phyloP scores from a whole-genome alignment of 2,888 invertebrate species.

The Philopedon plagiatum region DNA sequence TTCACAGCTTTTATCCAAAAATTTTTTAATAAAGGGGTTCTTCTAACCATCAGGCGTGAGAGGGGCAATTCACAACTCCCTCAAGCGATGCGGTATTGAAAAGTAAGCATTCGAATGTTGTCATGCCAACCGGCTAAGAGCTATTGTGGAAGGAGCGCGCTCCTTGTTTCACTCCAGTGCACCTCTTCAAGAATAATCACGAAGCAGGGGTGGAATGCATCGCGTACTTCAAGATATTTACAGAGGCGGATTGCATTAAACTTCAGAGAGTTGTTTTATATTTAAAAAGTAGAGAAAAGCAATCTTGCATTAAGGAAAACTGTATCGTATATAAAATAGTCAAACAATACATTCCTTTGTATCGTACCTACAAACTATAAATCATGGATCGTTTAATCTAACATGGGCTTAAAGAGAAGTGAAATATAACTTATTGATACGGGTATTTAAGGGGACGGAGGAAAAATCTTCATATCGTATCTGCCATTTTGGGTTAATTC shows the following conservation, averaged over 20 bases:
- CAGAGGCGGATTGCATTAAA: conserved; percentile 9
- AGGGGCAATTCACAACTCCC: conserved; percentile 26
- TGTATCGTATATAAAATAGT: no score
- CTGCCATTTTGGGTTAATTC: no score
- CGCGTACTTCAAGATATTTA: conserved; percentile 4
- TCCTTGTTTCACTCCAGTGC: conserved; percentile 47
- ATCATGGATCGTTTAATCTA: no score
- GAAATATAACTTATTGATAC: no score
- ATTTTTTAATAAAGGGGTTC: conserved; percentile 22
- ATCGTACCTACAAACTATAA: no score
- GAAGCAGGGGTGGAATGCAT: conserved; percentile 36
- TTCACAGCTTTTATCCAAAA: conserved; percentile 9
- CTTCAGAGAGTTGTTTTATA: background rate
- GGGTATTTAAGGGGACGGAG: no score
- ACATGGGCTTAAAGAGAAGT: no score
- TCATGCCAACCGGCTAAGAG: conserved; percentile 50
- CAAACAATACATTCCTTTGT: no score
- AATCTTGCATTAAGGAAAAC: no score
- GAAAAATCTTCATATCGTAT: no score
- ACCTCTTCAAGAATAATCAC: conserved; percentile 49
- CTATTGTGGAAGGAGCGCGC: conserved; percentile 43
- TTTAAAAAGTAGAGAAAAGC: no score
- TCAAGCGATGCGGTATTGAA: conserved; percentile 44
- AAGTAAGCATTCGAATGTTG: conserved; percentile 50
- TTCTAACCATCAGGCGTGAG: conserved; percentile 25